Evolutionary conservation across 2,888 invertebrate genomes (phyloP), one percentile per base, ranked within the genome.

Genomic region (Tryphoninae sp.): DNA sequence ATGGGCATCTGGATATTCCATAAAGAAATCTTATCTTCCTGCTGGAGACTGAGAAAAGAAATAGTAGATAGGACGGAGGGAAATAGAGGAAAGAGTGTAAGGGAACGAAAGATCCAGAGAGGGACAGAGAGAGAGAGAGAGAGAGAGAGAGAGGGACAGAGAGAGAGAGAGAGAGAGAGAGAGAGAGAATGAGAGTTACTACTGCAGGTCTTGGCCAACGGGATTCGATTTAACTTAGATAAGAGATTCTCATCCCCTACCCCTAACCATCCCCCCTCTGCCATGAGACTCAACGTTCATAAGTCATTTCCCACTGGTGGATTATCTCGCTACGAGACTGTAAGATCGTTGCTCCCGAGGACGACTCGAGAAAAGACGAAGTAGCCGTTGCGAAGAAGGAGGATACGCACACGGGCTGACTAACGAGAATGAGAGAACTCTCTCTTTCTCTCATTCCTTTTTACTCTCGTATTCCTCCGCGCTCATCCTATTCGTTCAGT

Each of bases 1-100:
- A 78, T 78, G 71, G 81, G 81, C 75, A 81, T 81, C 75, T 81
- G 81, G 81, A 81, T 81, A 81, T 81, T 78, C 71, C 81, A 81
- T 81, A 75, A 81, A 78, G 81, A 81, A 78, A 81, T 81, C 81
- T 81, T 81, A 78, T 81, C 81, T 75, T 45, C 62, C n/a, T 33
- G 26, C 19, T 40, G 22, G 65, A 67, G 67, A 75, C 67, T 67
- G 58, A 62, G 22, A 81, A 78, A 67, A 72, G 58, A 80, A 76
- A 75, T 49, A 69, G 16, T 62, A 59, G 62, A 62, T 64, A 69
- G 49, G 49, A 55, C 16, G 33, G 61, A 62, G 33, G 11, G 74
- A 80, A 62, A 59, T 51, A 71, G 59, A 22, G 33, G 40, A n/a
- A 40, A n/a, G 40, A 49, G n/a, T 67, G 59, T 45, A 73, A 19